Evolutionary conservation across 2,888 invertebrate genomes (phyloP).

Genomic region (Hetaerina titia): DNA sequence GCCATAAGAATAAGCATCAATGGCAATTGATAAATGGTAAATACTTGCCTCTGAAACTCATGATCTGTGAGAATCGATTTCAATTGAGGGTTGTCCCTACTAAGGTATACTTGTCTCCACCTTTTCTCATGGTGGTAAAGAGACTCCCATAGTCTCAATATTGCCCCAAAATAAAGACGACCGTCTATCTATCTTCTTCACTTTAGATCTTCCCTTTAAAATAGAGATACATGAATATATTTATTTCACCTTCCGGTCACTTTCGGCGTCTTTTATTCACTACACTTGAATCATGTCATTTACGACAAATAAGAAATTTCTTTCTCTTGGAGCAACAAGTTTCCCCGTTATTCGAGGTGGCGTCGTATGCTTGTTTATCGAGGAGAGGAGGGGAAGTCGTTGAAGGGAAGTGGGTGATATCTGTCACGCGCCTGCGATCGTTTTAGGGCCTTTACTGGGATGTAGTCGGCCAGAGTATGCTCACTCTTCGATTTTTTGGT

Average conservation of each 20-base stretch:
- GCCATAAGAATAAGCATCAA: no score
- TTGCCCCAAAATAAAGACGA: no score
- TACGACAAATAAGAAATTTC: background rate
- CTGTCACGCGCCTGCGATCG: background rate
- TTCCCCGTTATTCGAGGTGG: conserved; percentile 15
- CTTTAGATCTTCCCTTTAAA: background rate
- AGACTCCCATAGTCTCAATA: no score
- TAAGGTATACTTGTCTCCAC: no score
- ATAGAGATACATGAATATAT: background rate
- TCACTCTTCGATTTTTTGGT: background rate
- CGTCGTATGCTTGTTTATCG: background rate
- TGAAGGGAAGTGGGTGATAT: background rate
- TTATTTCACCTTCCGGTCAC: background rate
- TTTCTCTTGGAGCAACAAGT: conserved; percentile 56
- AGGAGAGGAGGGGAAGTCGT: conserved; percentile 21
- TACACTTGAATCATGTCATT: background rate
- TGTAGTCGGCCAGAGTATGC: background rate
- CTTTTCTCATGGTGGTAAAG: no score
- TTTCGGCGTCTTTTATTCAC: background rate
- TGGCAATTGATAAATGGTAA: no score
- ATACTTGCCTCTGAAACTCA: no score
- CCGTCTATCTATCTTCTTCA: background rate
- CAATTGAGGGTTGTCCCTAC: no score
- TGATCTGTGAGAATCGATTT: no score
- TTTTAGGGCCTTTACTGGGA: background rate